Conservation (phyloP, 1,140 invertebrate species). For the Pararge aegeria region DNA sequence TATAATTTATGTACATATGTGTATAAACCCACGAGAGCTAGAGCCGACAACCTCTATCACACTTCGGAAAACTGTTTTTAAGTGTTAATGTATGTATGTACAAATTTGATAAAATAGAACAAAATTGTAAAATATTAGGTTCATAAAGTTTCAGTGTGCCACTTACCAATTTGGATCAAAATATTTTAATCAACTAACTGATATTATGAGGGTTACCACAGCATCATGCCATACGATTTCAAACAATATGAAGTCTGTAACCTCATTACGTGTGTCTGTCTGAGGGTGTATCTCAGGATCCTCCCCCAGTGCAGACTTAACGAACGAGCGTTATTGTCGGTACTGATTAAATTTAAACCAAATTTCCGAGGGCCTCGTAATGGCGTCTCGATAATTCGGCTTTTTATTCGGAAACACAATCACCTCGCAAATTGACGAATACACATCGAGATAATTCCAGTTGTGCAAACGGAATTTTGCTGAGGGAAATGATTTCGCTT, state of each 20-base stretch:
- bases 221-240: neutral
- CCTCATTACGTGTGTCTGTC: conserved; percentile 3
- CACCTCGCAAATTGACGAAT: conserved; percentile 13
- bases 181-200: too few relatives aligned
- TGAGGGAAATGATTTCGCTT: neutral
- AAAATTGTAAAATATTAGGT: too few relatives aligned
- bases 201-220: neutral
- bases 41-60: too few relatives aligned
- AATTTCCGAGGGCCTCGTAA: conserved; percentile 10
- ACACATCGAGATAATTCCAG: conserved; percentile 12
- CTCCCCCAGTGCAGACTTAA: conserved; percentile 1
- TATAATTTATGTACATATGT: too few relatives aligned
- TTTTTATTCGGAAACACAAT: conserved; percentile 11
- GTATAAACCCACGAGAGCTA: too few relatives aligned
- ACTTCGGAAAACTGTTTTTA: too few relatives aligned
- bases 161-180: too few relatives aligned
- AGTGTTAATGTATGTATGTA: too few relatives aligned
- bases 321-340: conserved; percentile 9
- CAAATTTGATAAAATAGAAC: too few relatives aligned
- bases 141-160: too few relatives aligned
- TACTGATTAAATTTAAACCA: conserved; percentile 11
- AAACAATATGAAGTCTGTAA: neutral
- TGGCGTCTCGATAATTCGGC: conserved; percentile 15
- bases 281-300: conserved; percentile 7
- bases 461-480: conserved; percentile 4